Base-by-base conservation (phyloP, 2,888 invertebrate genomes). In the Meandrusa payeni region DNA sequence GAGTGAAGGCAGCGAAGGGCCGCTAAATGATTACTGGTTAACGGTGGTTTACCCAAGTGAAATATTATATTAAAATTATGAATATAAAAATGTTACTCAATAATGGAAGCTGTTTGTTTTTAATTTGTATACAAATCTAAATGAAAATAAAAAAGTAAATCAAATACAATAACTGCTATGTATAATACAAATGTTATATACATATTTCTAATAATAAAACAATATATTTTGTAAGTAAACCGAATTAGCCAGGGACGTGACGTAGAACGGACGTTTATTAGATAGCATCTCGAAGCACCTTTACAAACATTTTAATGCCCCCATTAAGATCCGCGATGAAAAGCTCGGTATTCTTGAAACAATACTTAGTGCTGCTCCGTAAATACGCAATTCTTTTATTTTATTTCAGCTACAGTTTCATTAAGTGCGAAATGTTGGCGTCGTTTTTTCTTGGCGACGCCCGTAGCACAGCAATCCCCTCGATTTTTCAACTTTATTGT, bases 401-500 rank as follows among this genome's bases (percentile, higher is more conserved):
- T 78, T 76, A 72, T 80, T 82, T 76, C 73, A 59, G 76, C 72
- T 68, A 81, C 83, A 78, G 82, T 83, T 86, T 85, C 82, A 85
- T 85, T 86, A 85, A 79, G 83, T 85, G 83, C 80, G 76, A 83
- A 76, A 76, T 79, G 83, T 76, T 63, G 62, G 74, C 69, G 72
- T 75, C 73, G 76, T 78, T 81, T 82, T 75, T 76, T 76, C 78
- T 79, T 74, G 64, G 71, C 76, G 72, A 66, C 72, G 74, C 76
- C 72, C 69, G 73, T 65, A 66, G 71, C 69, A 61, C 64, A 55
- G 62, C 74, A 77, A 78, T 76, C 77, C 76, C 64, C 65, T 59
- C 82, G 76, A 83, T 82, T 82, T 81, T 81, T 83, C 79, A 83
- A 81, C 76, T 79, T 79, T 77, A 82, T 81, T 83, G 76, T 77